Evolutionary conservation across 2,888 invertebrate genomes (phyloP).

Genomic region (Hemistola chrysoprasaria): DNA sequence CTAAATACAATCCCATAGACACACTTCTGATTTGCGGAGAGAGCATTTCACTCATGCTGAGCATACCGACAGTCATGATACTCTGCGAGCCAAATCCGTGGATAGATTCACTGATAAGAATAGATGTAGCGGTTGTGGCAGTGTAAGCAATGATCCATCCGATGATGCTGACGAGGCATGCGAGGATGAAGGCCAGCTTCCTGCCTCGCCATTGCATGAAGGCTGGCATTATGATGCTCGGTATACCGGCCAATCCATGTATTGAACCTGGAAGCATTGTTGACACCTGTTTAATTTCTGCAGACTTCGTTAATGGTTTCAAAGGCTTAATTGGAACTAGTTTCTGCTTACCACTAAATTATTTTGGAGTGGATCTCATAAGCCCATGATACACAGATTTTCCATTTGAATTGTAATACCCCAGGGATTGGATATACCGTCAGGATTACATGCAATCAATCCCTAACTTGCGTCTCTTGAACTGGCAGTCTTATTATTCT

Average conservation of each 20-base stretch:
- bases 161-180: conserved; percentile 1
- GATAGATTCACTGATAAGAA: conserved; percentile 11
- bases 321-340: no score
- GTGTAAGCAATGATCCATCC: conserved; percentile 8
- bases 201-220: conserved; percentile 13
- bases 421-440: no score
- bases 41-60: conserved; percentile 1
- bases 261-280: conserved; percentile 15
- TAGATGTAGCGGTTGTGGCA: neutral
- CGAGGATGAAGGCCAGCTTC: conserved; percentile 5
- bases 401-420: no score
- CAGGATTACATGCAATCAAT: no score
- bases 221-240: conserved; percentile 6
- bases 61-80: conserved; percentile 5
- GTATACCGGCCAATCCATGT: conserved; percentile 10
- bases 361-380: no score
- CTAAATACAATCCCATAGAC: neutral
- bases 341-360: no score
- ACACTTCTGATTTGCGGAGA: neutral
- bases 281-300: no score
- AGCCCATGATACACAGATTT: no score
- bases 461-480: no score
- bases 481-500: no score
- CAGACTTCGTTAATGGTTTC: no score
- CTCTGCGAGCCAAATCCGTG: conserved; percentile 9